These are phyloP conservation scores for Taenaris catops DNA, from an alignment of 2,888 invertebrate genomes.

Conservation along the genomic window DNA sequence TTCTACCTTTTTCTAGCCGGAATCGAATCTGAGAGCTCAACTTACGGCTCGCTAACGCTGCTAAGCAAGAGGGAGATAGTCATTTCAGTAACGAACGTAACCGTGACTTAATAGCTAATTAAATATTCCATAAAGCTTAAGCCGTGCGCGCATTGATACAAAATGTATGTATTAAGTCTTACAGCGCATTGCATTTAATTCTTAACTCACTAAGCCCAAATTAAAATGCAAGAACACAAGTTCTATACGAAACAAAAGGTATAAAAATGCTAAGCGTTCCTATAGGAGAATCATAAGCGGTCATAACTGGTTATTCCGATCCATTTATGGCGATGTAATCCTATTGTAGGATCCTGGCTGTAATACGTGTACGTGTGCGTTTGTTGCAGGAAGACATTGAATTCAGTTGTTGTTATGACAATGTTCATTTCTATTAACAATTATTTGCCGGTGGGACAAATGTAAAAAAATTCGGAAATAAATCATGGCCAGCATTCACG, in stretches of 20 bases:
- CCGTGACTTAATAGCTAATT: conserved; percentile 3
- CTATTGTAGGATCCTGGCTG: conserved; percentile 58
- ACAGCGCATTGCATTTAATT: conserved; percentile 20
- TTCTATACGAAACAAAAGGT: conserved; percentile 63
- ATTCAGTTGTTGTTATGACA: too few relatives aligned
- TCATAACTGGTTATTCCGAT: conserved; percentile 69
- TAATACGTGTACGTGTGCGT: conserved; percentile 28
- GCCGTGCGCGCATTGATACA: conserved; percentile 12
- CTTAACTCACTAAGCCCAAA: conserved; percentile 47
- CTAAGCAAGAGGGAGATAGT: too few relatives aligned
- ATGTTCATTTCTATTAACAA: too few relatives aligned
- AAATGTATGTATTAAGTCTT: conserved; percentile 17
- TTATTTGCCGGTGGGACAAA: too few relatives aligned
- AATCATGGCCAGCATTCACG: too few relatives aligned
- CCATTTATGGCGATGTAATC: conserved; percentile 72
- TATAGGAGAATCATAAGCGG: conserved; percentile 61
- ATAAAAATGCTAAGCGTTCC: conserved; percentile 65
- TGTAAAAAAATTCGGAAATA: too few relatives aligned
- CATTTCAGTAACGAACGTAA: too few relatives aligned
- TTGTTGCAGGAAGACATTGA: conserved; percentile 5
- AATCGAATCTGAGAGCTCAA: too few relatives aligned
- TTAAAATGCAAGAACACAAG: conserved; percentile 70
- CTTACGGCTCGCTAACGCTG: too few relatives aligned
- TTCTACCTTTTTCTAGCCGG: too few relatives aligned
- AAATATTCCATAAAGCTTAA: conserved; percentile 7